Evolutionary conservation across 2,113 vertebrate species (phyloP).

Genomic region (Cavia aperea): DNA sequence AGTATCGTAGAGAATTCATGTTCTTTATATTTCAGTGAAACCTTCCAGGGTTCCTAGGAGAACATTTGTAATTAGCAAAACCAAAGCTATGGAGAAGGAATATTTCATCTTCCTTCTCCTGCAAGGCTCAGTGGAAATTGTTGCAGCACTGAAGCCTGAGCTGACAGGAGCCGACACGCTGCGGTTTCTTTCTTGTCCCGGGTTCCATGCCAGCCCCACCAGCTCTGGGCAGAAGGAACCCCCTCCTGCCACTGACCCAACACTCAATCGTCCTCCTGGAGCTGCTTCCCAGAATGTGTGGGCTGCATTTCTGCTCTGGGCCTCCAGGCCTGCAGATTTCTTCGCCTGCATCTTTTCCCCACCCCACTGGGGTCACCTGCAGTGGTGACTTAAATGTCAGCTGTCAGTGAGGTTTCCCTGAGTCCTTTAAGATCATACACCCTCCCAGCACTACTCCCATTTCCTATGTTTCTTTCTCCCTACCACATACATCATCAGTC

Average conservation of each 20-base stretch:
- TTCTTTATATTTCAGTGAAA: conserved; percentile 23
- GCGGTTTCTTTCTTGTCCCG: not conserved
- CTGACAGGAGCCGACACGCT: accelerated
- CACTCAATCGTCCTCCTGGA: not conserved
- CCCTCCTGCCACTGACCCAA: not conserved
- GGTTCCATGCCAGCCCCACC: not conserved
- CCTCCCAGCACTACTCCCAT: accelerated
- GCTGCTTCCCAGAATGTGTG: not conserved
- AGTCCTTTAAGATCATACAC: not conserved
- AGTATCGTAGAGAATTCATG: not conserved
- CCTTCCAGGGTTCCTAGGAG: not conserved
- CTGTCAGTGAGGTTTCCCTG: not conserved
- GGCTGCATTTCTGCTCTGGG: not conserved
- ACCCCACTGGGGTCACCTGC: not conserved
- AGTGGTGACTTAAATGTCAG: not conserved
- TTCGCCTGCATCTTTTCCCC: not conserved
- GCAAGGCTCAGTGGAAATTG: not conserved
- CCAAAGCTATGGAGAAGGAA: conserved; percentile 5
- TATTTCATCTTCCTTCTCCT: not conserved
- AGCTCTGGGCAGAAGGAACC: not conserved
- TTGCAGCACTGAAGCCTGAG: not conserved
- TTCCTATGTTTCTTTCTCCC: not conserved
- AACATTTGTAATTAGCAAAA: conserved; percentile 29
- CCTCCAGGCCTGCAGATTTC: not conserved
- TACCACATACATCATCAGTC: not conserved